Conservation (phyloP, 2,113 vertebrate species). For the Probosciger aterrimus region DNA sequence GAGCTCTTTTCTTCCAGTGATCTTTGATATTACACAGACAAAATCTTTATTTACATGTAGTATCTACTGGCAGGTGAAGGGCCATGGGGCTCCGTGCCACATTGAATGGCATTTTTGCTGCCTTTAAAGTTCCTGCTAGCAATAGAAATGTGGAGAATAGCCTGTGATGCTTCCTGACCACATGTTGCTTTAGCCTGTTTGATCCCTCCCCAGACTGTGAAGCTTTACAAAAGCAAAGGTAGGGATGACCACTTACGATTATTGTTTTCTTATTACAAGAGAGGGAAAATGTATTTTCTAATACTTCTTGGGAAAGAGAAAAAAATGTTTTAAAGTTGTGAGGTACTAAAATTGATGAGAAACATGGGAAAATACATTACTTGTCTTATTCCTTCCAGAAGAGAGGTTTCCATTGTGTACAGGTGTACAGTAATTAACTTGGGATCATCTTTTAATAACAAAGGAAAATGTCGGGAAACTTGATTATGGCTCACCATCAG, state of each 20-base stretch:
- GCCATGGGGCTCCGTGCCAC: not conserved
- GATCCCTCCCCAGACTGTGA: not conserved
- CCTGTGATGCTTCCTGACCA: not conserved
- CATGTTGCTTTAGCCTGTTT: not conserved
- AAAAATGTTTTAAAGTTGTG: not conserved
- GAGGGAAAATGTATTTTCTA: not conserved
- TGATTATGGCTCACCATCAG: not conserved
- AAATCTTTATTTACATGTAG: not conserved
- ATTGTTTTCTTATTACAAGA: not conserved
- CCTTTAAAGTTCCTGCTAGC: not conserved
- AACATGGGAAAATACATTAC: not conserved
- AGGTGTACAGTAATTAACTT: not conserved
- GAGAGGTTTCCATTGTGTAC: accelerated
- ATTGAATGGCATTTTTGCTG: conserved; percentile 5
- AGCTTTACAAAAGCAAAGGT: not conserved
- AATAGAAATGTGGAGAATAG: not conserved
- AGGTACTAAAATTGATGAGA: not conserved
- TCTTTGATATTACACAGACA: accelerated
- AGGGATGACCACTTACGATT: not conserved
- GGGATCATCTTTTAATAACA: not conserved
- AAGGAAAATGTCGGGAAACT: not conserved
- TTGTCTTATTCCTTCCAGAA: not conserved
- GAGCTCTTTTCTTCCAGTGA: not conserved
- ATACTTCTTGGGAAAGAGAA: not conserved
- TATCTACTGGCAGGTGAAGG: not conserved